phyloP scores from a whole-genome alignment of 2,797 vertebrate genomes.

The Allobates femoralis region DNA sequence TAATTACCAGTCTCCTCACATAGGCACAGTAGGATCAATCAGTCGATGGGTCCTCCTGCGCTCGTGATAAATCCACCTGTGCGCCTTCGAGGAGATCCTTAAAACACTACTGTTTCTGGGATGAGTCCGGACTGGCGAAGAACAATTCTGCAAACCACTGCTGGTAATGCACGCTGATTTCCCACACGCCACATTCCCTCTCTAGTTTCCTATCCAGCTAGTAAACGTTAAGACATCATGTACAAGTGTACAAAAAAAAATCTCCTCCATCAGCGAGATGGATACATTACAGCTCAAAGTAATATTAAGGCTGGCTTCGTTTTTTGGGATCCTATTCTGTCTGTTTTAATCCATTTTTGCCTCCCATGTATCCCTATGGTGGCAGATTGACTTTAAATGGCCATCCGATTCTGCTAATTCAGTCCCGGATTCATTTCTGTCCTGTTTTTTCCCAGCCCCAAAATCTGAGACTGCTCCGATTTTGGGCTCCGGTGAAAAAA shows the following conservation, averaged over 20 bases:
- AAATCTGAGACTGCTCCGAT: no score
- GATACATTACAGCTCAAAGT: neutral
- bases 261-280: neutral
- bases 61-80: conserved; percentile 35
- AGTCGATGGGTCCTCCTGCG: conserved; percentile 28
- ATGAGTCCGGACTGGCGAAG: conserved; percentile 18
- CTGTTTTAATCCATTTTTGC: no score
- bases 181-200: conserved; percentile 23
- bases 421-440: no score
- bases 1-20: conserved; percentile 49
- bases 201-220: conserved; percentile 9
- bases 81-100: conserved; percentile 24
- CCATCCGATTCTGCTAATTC: no score
- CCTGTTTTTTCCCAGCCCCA: no score
- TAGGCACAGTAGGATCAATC: conserved; percentile 30
- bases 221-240: neutral
- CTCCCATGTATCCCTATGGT: no score
- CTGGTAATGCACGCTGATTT: conserved; percentile 46
- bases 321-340: no score
- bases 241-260: neutral
- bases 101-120: conserved; percentile 28
- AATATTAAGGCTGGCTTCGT: no score
- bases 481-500: no score
- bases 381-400: no score
- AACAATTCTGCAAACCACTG: conserved; percentile 40